A percentile compares a stretch with the other conserved stretches of the same genome.
Conservation (phyloP, 1,140 invertebrate genomes). For the Leguminivora glycinivorella region DNA sequence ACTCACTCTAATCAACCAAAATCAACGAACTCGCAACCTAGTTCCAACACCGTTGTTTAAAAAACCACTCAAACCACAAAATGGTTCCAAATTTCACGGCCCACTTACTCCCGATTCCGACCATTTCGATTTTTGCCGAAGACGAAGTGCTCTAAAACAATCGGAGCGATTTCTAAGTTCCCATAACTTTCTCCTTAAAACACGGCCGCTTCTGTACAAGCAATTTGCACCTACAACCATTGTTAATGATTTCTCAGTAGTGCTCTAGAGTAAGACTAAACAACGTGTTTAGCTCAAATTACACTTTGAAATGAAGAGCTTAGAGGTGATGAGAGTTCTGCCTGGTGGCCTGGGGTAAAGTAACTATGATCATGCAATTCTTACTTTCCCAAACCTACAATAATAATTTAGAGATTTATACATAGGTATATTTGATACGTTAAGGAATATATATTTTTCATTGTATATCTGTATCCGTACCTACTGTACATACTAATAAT, state of each 20-base stretch:
- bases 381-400: too few relatives aligned
- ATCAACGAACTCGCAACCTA: background rate
- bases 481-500: too few relatives aligned
- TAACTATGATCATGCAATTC: background rate
- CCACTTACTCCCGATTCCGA: constrained; percentile 46
- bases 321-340: background rate
- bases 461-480: too few relatives aligned
- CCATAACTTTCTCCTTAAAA: constrained; percentile 63
- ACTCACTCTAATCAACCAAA: background rate
- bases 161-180: constrained; percentile 64
- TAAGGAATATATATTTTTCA: too few relatives aligned
- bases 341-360: background rate
- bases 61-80: constrained; percentile 31
- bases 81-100: constrained; percentile 51
- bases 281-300: background rate
- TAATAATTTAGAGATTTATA: too few relatives aligned
- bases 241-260: constrained; percentile 52
- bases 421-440: too few relatives aligned
- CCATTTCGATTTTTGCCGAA: constrained; percentile 37
- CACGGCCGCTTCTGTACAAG: constrained; percentile 40
- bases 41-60: background rate
- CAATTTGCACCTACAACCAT: constrained; percentile 53
- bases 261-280: constrained; percentile 24
- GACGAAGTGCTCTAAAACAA: constrained; percentile 39
- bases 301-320: background rate